phyloP scores from a whole-genome alignment of 2,888 invertebrate species.

The Spodoptera littoralis region DNA sequence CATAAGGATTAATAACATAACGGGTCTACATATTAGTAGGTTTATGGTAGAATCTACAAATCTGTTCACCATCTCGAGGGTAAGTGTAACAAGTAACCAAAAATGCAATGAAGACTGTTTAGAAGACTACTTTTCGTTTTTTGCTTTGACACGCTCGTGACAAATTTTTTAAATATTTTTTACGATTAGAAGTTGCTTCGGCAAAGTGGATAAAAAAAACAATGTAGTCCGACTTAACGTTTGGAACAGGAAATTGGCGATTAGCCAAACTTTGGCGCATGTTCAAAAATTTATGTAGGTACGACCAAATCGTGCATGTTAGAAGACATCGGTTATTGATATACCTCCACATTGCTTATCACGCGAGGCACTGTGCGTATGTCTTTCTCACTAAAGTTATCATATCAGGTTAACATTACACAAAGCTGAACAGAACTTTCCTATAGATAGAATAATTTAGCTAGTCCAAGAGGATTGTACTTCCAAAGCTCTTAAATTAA shows the following conservation, averaged over 20 bases:
- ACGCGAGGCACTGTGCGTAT: background rate
- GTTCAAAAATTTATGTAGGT: slow-evolving; percentile 36
- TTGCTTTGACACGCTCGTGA: too few relatives aligned
- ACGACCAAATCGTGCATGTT: slow-evolving; percentile 28
- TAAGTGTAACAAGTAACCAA: too few relatives aligned
- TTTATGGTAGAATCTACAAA: too few relatives aligned
- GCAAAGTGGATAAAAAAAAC: slow-evolving; percentile 21
- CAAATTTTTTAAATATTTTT: too few relatives aligned
- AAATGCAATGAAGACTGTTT: too few relatives aligned
- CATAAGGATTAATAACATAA: too few relatives aligned
- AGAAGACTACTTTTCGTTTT: too few relatives aligned
- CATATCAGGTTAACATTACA: background rate
- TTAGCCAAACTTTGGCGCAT: slow-evolving; percentile 52
- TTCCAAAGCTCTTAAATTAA: too few relatives aligned
- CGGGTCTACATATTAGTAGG: too few relatives aligned
- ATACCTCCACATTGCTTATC: slow-evolving; percentile 4
- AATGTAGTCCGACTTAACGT: slow-evolving; percentile 39
- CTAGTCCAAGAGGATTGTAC: too few relatives aligned
- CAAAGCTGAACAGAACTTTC: background rate
- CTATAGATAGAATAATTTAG: background rate
- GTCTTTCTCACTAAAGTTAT: background rate
- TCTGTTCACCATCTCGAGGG: background rate
- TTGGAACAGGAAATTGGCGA: slow-evolving; percentile 44
- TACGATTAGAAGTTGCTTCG: background rate
- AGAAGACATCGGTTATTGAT: slow-evolving; percentile 14